Evolutionary conservation across 2,888 invertebrate species (phyloP).

Genomic region (Leucophenga montana): DNA sequence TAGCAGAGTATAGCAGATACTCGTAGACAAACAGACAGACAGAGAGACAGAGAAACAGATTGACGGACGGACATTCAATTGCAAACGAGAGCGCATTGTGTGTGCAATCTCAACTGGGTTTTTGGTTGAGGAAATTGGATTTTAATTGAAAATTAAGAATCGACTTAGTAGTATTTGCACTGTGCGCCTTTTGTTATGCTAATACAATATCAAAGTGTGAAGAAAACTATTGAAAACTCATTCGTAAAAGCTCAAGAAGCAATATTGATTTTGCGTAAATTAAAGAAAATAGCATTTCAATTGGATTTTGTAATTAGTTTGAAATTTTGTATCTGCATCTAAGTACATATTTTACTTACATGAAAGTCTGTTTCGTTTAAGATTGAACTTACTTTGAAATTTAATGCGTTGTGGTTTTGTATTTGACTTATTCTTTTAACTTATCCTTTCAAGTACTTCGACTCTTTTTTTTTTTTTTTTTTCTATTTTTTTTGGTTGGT

Average conservation of each 20-base stretch:
- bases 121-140: constrained; percentile 62
- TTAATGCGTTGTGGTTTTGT: too few relatives aligned
- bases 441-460: too few relatives aligned
- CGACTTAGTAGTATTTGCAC: constrained; percentile 65
- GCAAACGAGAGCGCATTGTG: background rate
- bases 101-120: constrained; percentile 27
- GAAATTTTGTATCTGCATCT: too few relatives aligned
- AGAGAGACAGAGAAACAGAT: background rate
- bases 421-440: too few relatives aligned
- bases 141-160: constrained; percentile 67
- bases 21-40: background rate
- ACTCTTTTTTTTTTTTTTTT: too few relatives aligned
- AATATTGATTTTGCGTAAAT: constrained; percentile 44
- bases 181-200: constrained; percentile 63
- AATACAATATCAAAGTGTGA: constrained; percentile 36
- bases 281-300: constrained; percentile 56
- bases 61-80: constrained; percentile 25
- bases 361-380: too few relatives aligned
- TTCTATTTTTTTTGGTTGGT: too few relatives aligned
- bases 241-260: background rate
- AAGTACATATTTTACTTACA: too few relatives aligned
- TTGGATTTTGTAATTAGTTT: constrained; percentile 32
- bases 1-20: background rate
- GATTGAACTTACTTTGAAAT: too few relatives aligned
- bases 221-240: too few relatives aligned